Base-by-base conservation (phyloP, 2,113 vertebrate genomes). In the Falcunculus frontatus region DNA sequence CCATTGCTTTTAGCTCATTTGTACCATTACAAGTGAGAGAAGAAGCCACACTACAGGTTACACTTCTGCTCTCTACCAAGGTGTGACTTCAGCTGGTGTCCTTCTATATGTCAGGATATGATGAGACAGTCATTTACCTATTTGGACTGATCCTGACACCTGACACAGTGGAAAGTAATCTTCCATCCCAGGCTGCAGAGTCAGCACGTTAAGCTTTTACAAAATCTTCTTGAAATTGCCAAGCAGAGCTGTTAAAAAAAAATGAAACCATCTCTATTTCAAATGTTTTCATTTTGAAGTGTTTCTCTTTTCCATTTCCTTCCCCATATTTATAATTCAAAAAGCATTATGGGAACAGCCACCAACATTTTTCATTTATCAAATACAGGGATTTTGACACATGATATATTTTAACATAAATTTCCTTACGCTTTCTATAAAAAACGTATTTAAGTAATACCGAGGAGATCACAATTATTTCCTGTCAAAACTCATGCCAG, bases 341-440 rank as follows among this genome's bases (percentile, higher is more conserved):
- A 92, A 95, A 72, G 10, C 21, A 37, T 83, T 85, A 59, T 80
- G 72, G 55, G 67, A 87, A 50, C 63, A 94, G 70, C 44, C 87
- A 93, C 67, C 46, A 90, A 70, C 35, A 94, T 74, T 90, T 90
- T 91, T 93, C 65, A 64, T 80, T 90, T 94, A 77, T 74, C 78
- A 93, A 64, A 47, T 62, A 69, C 41, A 88, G 55, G 16, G 16
- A 27, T 3, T 80, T 90, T 85, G 92, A 90, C 52, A 91, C 13
- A 73, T 22, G 50, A 90, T 90, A 59, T 47, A 90, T 91, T 93
- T 87, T 84, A 93, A 89, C 37, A 76, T 73, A 42, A 68, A 84
- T 80, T 91, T 90, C 81, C 55, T 91, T 90, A 74, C 52, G 63
- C 25, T 94, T 91, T 76, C 84, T 83, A 85, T 93, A 59, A 93